These are phyloP conservation scores for Dufourea novaeangliae DNA, from an alignment of 1,140 invertebrate genomes.

Conservation along the genomic window DNA sequence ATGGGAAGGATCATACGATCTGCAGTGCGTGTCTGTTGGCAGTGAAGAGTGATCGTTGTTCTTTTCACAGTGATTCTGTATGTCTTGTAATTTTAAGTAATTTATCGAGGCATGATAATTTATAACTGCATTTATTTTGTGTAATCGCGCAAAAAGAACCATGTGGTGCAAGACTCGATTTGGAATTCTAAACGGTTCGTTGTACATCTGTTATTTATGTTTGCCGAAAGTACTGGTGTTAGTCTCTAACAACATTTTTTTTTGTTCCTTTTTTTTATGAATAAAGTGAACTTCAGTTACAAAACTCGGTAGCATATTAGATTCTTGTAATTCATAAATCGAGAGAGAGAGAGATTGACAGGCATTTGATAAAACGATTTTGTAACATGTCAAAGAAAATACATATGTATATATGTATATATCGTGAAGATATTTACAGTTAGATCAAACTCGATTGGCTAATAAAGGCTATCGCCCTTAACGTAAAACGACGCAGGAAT, in stretches of 20 bases:
- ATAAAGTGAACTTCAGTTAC: not conserved
- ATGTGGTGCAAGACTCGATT: not conserved
- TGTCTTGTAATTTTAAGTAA: constrained; percentile 13
- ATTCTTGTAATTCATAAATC: not conserved
- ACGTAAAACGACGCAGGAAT: not conserved
- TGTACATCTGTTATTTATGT: not conserved
- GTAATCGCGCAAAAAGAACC: not conserved
- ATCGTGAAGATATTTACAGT: constrained; percentile 33
- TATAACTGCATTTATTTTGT: constrained; percentile 17
- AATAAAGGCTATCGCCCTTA: not conserved
- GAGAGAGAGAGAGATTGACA: constrained; percentile 20
- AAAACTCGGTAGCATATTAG: not conserved
- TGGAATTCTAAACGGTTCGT: not conserved
- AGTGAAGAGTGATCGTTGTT: not conserved
- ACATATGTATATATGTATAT: constrained; percentile 28
- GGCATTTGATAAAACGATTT: not conserved
- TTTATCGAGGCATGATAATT: not conserved
- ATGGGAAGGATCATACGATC: not conserved
- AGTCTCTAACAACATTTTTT: not conserved
- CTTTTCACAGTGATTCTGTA: not conserved
- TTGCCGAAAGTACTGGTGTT: constrained; percentile 14
- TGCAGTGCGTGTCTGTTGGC: constrained; percentile 1
- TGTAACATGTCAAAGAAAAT: not conserved
- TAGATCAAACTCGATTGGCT: not conserved
- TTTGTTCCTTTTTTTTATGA: constrained; percentile 12